A percentile compares a stretch with the other conserved stretches of the same genome.
phyloP scores from a whole-genome alignment of 2,888 invertebrate species.

The Galeopsomyia nigrocyanea region DNA sequence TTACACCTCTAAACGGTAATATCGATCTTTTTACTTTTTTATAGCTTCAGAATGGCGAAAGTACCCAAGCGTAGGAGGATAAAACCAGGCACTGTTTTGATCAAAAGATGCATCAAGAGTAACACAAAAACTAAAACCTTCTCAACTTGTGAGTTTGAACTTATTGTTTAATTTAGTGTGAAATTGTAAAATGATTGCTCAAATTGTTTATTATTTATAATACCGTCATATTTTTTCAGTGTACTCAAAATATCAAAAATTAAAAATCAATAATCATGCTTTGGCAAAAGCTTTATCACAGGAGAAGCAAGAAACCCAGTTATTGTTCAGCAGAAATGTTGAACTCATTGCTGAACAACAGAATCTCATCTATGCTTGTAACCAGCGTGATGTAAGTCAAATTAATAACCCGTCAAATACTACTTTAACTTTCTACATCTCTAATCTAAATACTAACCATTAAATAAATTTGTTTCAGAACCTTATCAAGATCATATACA shows the following conservation, averaged over 20 bases:
- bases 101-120: conserved; percentile 52
- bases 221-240: conserved; percentile 50
- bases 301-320: conserved; percentile 60
- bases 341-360: conserved; percentile 57
- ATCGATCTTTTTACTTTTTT: neutral
- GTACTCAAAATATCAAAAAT: conserved; percentile 58
- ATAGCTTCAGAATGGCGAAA: conserved; percentile 55
- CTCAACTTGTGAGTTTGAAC: conserved; percentile 55
- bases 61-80: conserved; percentile 55
- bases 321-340: conserved; percentile 58
- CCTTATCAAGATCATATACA: conserved; percentile 54
- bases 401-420: neutral
- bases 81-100: conserved; percentile 56
- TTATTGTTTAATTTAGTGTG: neutral
- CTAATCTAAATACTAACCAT: neutral
- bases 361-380: conserved; percentile 56
- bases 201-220: conserved; percentile 20
- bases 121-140: conserved; percentile 51
- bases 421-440: neutral
- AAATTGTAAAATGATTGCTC: neutral
- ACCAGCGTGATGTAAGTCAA: conserved; percentile 57
- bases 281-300: conserved; percentile 61
- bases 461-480: conserved; percentile 51
- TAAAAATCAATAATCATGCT: conserved; percentile 59
- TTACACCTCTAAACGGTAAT: too few relatives aligned